These are phyloP conservation scores for Neoscelio sp. DNA, from an alignment of 2,888 invertebrate species.

Conservation along the genomic window DNA sequence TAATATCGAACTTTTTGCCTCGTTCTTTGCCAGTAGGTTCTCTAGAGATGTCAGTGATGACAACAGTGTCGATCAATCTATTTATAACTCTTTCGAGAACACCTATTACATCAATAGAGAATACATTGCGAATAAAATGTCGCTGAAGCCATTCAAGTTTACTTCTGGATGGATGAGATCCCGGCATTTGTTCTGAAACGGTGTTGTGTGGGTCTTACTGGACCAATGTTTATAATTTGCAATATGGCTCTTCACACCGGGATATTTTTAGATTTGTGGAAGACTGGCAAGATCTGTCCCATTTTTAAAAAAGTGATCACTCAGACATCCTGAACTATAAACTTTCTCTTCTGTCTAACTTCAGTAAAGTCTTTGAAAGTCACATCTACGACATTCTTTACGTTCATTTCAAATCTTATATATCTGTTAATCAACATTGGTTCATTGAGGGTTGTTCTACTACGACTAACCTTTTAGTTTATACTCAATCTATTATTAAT, in stretches of 20 bases:
- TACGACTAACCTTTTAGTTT: not conserved
- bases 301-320: not conserved
- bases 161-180: not conserved
- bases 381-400: not conserved
- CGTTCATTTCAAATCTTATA: not conserved
- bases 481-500: not conserved
- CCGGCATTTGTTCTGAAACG: not conserved
- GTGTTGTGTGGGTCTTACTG: not conserved
- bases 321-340: not conserved
- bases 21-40: too few species aligned
- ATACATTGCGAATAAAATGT: too few species aligned
- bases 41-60: too few species aligned
- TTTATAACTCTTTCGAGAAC: too few species aligned
- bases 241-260: not conserved
- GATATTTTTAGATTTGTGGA: not conserved
- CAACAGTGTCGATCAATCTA: too few species aligned
- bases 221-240: not conserved
- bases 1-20: too few species aligned
- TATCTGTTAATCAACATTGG: constrained; percentile 1
- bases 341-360: constrained; percentile 4
- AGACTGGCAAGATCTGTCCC: not conserved
- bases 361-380: not conserved
- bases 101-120: too few species aligned
- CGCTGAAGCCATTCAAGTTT: not conserved
- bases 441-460: constrained; percentile 2